phyloP scores from a whole-genome alignment of 2,113 vertebrate species.

The Proterorhinus semilunaris region DNA sequence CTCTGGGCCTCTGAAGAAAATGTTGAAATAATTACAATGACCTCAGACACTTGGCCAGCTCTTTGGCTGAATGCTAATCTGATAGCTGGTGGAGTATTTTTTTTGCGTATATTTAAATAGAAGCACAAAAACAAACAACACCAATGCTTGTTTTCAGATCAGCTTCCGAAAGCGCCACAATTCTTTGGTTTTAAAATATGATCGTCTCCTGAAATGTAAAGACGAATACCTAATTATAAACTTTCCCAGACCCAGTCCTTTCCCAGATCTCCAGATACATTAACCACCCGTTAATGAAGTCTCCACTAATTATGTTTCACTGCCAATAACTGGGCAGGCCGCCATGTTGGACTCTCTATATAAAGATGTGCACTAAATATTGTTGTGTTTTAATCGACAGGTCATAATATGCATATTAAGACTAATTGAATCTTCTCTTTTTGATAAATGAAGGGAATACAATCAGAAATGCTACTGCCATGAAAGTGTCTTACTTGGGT shows the following conservation, averaged over 20 bases:
- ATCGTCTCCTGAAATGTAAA: not conserved
- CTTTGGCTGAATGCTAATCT: not conserved
- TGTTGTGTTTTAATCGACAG: not conserved
- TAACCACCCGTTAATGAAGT: not conserved
- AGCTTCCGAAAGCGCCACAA: not conserved
- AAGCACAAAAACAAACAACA: not conserved
- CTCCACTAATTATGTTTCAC: not conserved
- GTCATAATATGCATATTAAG: too few relatives aligned
- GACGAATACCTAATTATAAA: too few relatives aligned
- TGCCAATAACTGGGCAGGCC: not conserved
- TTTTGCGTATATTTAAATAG: not conserved
- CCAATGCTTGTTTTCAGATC: not conserved
- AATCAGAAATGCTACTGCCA: conserved; percentile 2
- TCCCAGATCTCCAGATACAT: not conserved
- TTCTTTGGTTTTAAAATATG: not conserved
- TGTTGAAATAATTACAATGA: not conserved
- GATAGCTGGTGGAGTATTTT: not conserved
- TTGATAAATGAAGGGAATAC: too few relatives aligned
- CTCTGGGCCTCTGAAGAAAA: conserved; percentile 1
- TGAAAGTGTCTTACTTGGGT: too few relatives aligned
- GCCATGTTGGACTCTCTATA: not conserved
- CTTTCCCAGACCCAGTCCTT: not conserved
- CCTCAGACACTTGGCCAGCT: not conserved
- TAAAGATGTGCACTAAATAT: not conserved
- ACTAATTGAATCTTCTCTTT: too few relatives aligned